Conservation (phyloP, 2,888 invertebrate species). For the Oxyscelio sp. region DNA sequence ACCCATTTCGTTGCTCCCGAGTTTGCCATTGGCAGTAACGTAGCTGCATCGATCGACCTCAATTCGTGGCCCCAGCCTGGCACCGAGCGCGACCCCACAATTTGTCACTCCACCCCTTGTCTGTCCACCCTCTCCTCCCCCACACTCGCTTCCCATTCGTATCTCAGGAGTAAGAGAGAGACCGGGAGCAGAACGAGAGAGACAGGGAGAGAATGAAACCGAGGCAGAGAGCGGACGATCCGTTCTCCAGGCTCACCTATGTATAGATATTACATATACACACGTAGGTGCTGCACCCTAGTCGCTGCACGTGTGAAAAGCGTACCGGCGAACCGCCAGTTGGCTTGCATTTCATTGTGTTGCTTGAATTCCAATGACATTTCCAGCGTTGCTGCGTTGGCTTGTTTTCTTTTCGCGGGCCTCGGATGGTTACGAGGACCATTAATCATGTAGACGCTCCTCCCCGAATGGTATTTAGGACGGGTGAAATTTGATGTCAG, state of each 20-base stretch:
- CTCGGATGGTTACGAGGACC: conserved; percentile 6
- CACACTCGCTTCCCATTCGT: conserved; percentile 41
- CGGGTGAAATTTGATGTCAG: neutral
- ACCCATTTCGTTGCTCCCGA: conserved; percentile 84
- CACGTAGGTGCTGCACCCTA: conserved; percentile 40
- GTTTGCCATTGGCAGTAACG: conserved; percentile 81
- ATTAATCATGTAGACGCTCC: conserved; percentile 49
- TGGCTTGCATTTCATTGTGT: conserved; percentile 62
- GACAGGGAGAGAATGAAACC: conserved; percentile 16
- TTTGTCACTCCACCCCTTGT: conserved; percentile 78
- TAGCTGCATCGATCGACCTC: conserved; percentile 88
- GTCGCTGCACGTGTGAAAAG: conserved; percentile 59
- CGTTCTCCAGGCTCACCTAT: conserved; percentile 57
- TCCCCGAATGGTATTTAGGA: neutral
- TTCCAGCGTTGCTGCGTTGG: conserved; percentile 42
- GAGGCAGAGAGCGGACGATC: conserved; percentile 26
- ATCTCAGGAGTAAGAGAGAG: neutral
- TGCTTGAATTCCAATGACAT: conserved; percentile 59
- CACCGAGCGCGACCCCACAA: conserved; percentile 80
- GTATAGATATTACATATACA: conserved; percentile 32
- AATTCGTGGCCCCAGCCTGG: conserved; percentile 85
- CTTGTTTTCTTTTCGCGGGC: conserved; percentile 22
- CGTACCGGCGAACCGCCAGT: conserved; percentile 65
- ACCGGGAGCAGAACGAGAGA: conserved; percentile 10
- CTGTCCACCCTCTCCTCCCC: conserved; percentile 76